Percentiles rank a stretch among this genome's conserved stretches.
Evolutionary conservation across 1,140 invertebrate species (phyloP).

Genomic region (Drosophila santomea): DNA sequence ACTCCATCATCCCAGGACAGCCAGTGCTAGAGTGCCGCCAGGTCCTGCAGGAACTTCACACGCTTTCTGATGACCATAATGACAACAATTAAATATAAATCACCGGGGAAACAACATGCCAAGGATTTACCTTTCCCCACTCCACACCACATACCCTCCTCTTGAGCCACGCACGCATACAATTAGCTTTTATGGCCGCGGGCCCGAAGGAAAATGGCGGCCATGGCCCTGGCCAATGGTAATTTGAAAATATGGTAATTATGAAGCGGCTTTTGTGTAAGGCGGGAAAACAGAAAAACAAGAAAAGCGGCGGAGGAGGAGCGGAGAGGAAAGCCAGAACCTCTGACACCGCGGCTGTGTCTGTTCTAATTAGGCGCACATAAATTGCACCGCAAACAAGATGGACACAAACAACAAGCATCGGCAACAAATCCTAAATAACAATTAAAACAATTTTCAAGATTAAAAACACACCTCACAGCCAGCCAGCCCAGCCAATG

Average conservation of each 20-base stretch:
- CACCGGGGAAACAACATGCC: slow-evolving; percentile 64
- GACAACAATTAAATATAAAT: slow-evolving; percentile 84
- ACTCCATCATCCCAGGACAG: slow-evolving; percentile 39
- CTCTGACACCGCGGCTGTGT: slow-evolving; percentile 61
- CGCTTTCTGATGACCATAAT: slow-evolving; percentile 78
- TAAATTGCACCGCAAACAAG: slow-evolving; percentile 62
- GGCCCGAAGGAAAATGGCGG: slow-evolving; percentile 53
- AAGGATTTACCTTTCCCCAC: slow-evolving; percentile 36
- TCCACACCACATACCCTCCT: not conserved
- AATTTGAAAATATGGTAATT: slow-evolving; percentile 84
- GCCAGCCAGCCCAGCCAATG: slow-evolving; percentile 26
- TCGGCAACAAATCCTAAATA: slow-evolving; percentile 75
- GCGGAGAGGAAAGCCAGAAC: slow-evolving; percentile 1
- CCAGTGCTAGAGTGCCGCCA: not conserved
- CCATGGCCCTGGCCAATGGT: slow-evolving; percentile 67
- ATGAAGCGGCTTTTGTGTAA: slow-evolving; percentile 62
- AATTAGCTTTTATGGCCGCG: slow-evolving; percentile 79
- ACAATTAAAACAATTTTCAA: slow-evolving; percentile 83
- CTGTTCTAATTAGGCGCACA: slow-evolving; percentile 78
- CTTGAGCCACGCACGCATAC: slow-evolving; percentile 64
- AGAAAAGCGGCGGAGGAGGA: not conserved
- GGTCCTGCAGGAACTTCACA: slow-evolving; percentile 34
- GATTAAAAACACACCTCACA: slow-evolving; percentile 81
- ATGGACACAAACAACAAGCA: slow-evolving; percentile 18
- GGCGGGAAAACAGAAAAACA: slow-evolving; percentile 20